A percentile compares a stretch with the other conserved stretches of the same genome.
These are phyloP conservation scores for Stegodyphus mimosarum DNA, from an alignment of 1,140 invertebrate genomes.

Conservation along the genomic window DNA sequence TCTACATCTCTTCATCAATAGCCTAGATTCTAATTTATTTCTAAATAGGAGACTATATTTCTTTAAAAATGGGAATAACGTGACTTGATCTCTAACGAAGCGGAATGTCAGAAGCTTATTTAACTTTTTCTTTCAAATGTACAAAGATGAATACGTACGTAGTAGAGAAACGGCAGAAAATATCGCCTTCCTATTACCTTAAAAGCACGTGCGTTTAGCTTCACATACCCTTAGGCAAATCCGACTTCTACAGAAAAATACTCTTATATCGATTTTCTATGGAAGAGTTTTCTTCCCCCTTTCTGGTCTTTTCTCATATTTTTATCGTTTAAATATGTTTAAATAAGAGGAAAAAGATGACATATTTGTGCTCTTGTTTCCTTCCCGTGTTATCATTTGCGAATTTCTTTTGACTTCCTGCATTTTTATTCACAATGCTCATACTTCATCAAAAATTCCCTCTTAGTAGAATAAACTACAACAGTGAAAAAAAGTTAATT, in stretches of 20 bases:
- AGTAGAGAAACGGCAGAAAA: constrained; percentile 4
- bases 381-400: no score
- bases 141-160: constrained; percentile 32
- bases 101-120: constrained; percentile 7
- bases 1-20: not conserved
- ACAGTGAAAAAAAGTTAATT: no score
- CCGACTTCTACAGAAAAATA: not conserved
- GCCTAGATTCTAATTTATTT: not conserved
- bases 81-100: constrained; percentile 40
- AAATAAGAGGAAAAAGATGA: no score
- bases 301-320: no score
- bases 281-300: no score
- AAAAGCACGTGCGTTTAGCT: constrained; percentile 27
- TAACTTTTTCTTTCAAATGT: constrained; percentile 16
- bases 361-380: no score
- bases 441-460: no score
- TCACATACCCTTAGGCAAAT: constrained; percentile 16
- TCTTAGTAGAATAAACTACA: no score
- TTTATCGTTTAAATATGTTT: no score
- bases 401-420: no score
- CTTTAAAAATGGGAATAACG: constrained; percentile 9
- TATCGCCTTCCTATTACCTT: constrained; percentile 10
- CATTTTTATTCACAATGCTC: no score
- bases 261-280: no score
- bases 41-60: not conserved